These are phyloP conservation scores for Shargacucullia verbasci DNA, from an alignment of 2,888 invertebrate genomes.

Conservation along the genomic window DNA sequence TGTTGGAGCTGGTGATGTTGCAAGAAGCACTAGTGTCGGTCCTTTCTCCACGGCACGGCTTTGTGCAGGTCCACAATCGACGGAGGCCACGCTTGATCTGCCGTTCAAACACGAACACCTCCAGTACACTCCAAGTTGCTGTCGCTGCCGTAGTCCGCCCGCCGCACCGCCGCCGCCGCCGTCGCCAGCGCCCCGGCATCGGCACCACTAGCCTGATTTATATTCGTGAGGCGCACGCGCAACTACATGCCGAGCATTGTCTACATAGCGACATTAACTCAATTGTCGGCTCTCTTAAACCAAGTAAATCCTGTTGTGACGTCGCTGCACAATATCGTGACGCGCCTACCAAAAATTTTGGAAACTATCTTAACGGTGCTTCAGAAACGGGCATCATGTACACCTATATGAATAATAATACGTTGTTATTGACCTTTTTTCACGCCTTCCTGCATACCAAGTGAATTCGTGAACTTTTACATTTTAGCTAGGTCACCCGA, in stretches of 20 bases:
- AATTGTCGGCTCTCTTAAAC: constrained; percentile 58
- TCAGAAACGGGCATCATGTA: constrained; percentile 5
- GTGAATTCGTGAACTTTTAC: constrained; percentile 41
- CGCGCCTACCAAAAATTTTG: constrained; percentile 47
- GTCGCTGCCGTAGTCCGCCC: constrained; percentile 59
- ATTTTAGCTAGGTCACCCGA: constrained; percentile 44
- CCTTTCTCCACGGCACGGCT: constrained; percentile 78
- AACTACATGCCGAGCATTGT: constrained; percentile 69
- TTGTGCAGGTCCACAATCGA: constrained; percentile 79
- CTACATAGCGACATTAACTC: constrained; percentile 63
- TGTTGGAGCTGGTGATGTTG: constrained; percentile 64
- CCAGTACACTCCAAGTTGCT: constrained; percentile 67
- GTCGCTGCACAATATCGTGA: constrained; percentile 50
- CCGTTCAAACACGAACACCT: constrained; percentile 67
- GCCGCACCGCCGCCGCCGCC: constrained; percentile 55
- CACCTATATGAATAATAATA: constrained; percentile 26
- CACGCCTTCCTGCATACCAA: constrained; percentile 25
- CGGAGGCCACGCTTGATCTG: constrained; percentile 84
- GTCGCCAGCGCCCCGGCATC: constrained; percentile 56
- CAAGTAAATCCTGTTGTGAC: constrained; percentile 69
- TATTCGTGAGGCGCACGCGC: constrained; percentile 70
- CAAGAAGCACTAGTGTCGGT: constrained; percentile 70
- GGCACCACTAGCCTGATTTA: constrained; percentile 71
- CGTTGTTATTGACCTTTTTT: constrained; percentile 45
- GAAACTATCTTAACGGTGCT: constrained; percentile 49